Conservation (phyloP, 2,797 vertebrate genomes). For the Pantherophis alleghaniensis region DNA sequence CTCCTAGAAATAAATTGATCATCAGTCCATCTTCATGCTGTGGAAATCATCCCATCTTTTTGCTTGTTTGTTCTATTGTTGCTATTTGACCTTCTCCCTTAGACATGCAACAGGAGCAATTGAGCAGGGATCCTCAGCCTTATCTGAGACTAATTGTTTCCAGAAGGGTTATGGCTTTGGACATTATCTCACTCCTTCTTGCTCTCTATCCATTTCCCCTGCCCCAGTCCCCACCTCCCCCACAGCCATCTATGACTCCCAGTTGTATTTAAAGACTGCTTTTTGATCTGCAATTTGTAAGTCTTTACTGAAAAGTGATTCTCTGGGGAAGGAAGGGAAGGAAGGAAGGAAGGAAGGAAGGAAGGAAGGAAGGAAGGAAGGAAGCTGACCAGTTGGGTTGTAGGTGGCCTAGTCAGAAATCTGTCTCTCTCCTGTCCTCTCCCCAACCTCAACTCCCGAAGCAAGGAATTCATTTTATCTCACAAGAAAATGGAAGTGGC, state of each 20-base stretch:
- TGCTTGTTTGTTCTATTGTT: not conserved
- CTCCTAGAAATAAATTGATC: not conserved
- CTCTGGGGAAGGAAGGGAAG: not conserved
- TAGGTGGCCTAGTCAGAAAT: not conserved
- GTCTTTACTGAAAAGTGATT: not conserved
- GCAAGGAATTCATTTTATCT: constrained; percentile 35
- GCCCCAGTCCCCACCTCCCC: not conserved
- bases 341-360: not conserved
- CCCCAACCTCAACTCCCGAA: not conserved
- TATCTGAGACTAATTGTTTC: constrained; percentile 12
- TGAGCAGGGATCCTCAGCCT: not conserved
- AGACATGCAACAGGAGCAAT: not conserved
- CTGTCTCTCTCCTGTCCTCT: not conserved
- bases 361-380: not conserved
- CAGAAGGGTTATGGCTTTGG: not conserved
- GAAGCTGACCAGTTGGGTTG: not conserved
- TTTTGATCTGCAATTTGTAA: not conserved
- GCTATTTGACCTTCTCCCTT: not conserved
- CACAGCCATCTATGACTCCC: not conserved
- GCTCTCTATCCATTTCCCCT: not conserved
- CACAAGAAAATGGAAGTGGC: constrained; percentile 47
- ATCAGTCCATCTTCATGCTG: not conserved
- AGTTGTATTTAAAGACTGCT: not conserved
- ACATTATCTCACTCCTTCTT: not conserved
- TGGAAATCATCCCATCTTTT: not conserved